phyloP scores from a whole-genome alignment of 2,797 vertebrate genomes.

The Tiaroga cobitis region DNA sequence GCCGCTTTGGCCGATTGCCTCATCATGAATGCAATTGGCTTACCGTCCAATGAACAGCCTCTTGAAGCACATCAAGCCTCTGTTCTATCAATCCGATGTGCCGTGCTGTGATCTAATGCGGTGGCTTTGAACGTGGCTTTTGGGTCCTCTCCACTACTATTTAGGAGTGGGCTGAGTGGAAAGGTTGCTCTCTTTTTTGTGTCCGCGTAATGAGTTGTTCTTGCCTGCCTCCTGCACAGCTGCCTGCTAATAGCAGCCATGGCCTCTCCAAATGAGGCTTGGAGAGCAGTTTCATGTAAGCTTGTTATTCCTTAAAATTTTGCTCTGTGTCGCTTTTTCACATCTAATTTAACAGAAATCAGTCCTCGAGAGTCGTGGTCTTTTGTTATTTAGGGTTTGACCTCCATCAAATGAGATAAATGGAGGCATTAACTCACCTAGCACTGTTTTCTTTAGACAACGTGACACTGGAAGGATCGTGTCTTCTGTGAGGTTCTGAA shows the following conservation, averaged over 20 bases:
- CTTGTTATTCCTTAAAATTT: conserved; percentile 52
- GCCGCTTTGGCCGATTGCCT: conserved; percentile 43
- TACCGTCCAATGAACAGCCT: conserved; percentile 23
- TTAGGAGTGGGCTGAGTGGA: conserved; percentile 62
- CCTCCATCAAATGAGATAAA: conserved; percentile 42
- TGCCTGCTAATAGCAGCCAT: conserved; percentile 63
- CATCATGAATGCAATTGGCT: conserved; percentile 34
- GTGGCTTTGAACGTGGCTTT: conserved; percentile 25
- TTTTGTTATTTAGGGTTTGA: conserved; percentile 51
- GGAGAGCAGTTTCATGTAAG: conserved; percentile 20
- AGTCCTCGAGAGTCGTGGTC: conserved; percentile 23
- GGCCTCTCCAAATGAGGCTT: conserved; percentile 42
- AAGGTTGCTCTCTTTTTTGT: conserved; percentile 58
- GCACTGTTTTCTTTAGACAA: conserved; percentile 28
- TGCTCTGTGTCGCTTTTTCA: conserved; percentile 44
- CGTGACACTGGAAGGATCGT: conserved; percentile 8
- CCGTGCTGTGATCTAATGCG: conserved; percentile 37
- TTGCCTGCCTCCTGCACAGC: conserved; percentile 58
- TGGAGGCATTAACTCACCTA: conserved; percentile 47
- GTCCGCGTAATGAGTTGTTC: conserved; percentile 70
- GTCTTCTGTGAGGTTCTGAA: background rate
- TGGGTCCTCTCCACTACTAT: conserved; percentile 7
- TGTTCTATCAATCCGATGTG: conserved; percentile 18
- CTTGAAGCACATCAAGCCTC: conserved; percentile 44
- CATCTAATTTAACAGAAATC: conserved; percentile 57